Conservation (phyloP, 2,797 vertebrate genomes). For the Microcaecilia unicolor region DNA sequence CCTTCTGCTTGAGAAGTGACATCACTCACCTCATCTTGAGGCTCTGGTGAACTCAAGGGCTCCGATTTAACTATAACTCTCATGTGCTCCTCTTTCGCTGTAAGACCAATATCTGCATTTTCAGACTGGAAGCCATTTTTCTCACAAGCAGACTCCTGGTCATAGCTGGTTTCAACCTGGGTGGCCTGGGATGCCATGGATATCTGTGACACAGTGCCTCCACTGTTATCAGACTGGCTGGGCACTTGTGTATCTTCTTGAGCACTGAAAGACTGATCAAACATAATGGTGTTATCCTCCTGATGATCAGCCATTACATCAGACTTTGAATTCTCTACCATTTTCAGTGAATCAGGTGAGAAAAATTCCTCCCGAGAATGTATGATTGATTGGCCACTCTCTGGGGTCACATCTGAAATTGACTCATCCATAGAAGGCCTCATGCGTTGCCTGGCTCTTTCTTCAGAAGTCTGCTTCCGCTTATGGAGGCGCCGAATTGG, state of each 20-base stretch:
- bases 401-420: slow-evolving; percentile 42
- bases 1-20: slow-evolving; percentile 86
- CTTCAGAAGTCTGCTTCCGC: slow-evolving; percentile 78
- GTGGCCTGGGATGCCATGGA: slow-evolving; percentile 51
- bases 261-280: slow-evolving; percentile 50
- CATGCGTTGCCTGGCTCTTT: slow-evolving; percentile 73
- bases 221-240: slow-evolving; percentile 82
- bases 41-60: slow-evolving; percentile 87
- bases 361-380: slow-evolving; percentile 69
- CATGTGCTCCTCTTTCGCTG: slow-evolving; percentile 66
- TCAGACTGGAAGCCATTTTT: slow-evolving; percentile 54
- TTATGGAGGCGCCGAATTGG: slow-evolving; percentile 86
- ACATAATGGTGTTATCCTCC: slow-evolving; percentile 49
- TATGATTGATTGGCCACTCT: slow-evolving; percentile 42
- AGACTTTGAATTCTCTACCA: slow-evolving; percentile 52
- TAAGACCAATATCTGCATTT: slow-evolving; percentile 47
- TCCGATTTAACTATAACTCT: slow-evolving; percentile 88
- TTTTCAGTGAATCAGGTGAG: slow-evolving; percentile 81
- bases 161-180: slow-evolving; percentile 52
- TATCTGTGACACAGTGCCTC: slow-evolving; percentile 56
- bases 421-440: slow-evolving; percentile 62
- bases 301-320: slow-evolving; percentile 42
- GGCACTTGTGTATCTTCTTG: slow-evolving; percentile 91
- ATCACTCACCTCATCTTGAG: slow-evolving; percentile 80
- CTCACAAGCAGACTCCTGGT: slow-evolving; percentile 43